Evolutionary conservation across 2,797 vertebrate species (phyloP), one percentile per base, ranked within the genome.

Genomic region (Cossypha polioptera): DNA sequence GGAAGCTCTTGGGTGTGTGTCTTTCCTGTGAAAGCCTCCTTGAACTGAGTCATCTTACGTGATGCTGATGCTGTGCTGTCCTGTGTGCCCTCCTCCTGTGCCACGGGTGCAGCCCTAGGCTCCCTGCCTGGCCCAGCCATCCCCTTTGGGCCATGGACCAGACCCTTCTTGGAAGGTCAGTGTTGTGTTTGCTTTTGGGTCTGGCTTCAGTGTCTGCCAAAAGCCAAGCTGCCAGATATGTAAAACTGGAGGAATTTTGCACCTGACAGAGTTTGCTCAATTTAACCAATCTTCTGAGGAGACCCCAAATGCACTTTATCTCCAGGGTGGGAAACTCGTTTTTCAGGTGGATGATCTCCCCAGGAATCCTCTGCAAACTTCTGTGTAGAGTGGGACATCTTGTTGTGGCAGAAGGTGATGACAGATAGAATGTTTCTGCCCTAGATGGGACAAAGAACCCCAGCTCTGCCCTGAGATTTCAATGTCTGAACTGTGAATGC

Each of bases 1-100:
- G 92, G 95, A 97, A 96, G 90, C 95, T 93, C 73, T 16, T 93
- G 95, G 94, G 95, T 0, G 94, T 96, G 93, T 95, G 90, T 94
- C 83, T 58, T 96, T 96, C 96, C 96, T 96, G 92, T 17, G n/a
- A 55, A 76, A 95, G 69, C 58, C 92, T 96, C 94, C 92, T 83
- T 0, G 1, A 43, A 75, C 88, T 96, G 95, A 96, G 79, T 96
- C 92, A 95, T 81, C 38, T 47, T 51, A 58, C 0, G 0, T 0
- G 0, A 5, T 74, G 72, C 61, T 0, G 4, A 26, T 83, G 85
- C 61, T 1, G 26, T 9, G 69, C 87, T 47, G 76, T 26, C 75
- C 42, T 0, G 0, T 0, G 1, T 17, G 54, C 65, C 55, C 69
- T 55, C 22, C 63, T 93, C 33, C 80, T 0, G 3, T 62, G 66